phyloP scores from a whole-genome alignment of 2,797 vertebrate species.

The Gobionotothen gibberifrons region DNA sequence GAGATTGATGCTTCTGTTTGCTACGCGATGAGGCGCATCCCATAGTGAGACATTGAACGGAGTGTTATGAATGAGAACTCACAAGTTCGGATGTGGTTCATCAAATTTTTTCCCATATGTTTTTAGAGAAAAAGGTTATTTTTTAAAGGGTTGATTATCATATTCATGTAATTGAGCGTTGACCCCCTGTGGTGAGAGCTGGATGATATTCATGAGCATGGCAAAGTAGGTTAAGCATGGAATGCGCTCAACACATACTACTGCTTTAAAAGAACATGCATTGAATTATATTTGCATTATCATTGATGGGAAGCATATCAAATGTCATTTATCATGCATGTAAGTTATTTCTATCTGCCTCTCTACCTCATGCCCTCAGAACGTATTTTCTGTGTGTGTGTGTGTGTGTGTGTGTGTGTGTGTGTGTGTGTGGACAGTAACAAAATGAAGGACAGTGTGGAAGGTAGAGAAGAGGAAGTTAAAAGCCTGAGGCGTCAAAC shows the following conservation, averaged over 20 bases:
- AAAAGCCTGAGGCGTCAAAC: constrained; percentile 26
- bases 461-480: constrained; percentile 3
- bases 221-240: constrained; percentile 36
- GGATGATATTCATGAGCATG: constrained; percentile 28
- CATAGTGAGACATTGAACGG: too few relatives aligned
- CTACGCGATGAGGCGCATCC: too few relatives aligned
- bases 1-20: too few relatives aligned
- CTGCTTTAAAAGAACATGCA: constrained; percentile 45
- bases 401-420: constrained; percentile 1
- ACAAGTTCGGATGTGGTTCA: background rate
- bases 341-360: constrained; percentile 22
- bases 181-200: constrained; percentile 13
- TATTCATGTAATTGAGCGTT: background rate
- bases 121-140: background rate
- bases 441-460: constrained; percentile 20
- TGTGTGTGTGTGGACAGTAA: background rate
- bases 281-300: constrained; percentile 51
- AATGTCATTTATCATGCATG: constrained; percentile 34
- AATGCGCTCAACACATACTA: constrained; percentile 25
- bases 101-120: background rate
- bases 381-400: background rate
- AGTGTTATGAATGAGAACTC: too few relatives aligned
- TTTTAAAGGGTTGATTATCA: background rate
- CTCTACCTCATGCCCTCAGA: background rate
- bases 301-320: constrained; percentile 22